Percentiles rank a stretch among this genome's conserved stretches.
Evolutionary conservation across 1,140 invertebrate species (phyloP).

Genomic region (Colletes latitarsis): DNA sequence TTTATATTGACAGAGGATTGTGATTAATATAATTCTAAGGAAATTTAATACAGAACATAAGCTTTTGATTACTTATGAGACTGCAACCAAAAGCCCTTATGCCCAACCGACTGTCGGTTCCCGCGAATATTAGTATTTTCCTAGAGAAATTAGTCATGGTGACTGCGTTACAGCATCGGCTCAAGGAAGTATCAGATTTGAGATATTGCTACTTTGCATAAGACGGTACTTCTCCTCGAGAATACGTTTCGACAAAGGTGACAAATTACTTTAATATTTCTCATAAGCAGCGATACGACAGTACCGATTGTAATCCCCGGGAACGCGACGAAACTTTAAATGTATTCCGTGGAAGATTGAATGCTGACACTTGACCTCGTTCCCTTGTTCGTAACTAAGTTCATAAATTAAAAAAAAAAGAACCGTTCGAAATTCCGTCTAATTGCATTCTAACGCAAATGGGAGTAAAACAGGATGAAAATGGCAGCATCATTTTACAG

Average conservation of each 20-base stretch:
- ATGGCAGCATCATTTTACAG: neutral
- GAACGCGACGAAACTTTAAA: constrained; percentile 22
- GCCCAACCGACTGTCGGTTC: neutral
- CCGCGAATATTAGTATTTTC: constrained; percentile 9
- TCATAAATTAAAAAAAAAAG: constrained; percentile 13
- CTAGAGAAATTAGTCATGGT: neutral
- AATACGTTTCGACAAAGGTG: neutral
- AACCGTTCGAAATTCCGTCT: constrained; percentile 25
- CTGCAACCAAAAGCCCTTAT: neutral
- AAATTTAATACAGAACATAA: constrained; percentile 3
- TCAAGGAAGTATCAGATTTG: neutral
- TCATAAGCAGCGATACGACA: neutral
- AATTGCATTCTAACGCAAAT: constrained; percentile 4
- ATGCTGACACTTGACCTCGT: neutral
- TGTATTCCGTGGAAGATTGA: constrained; percentile 42
- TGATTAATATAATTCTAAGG: too few species aligned
- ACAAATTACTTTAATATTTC: neutral
- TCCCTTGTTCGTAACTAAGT: neutral
- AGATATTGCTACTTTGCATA: neutral
- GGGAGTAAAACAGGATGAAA: neutral
- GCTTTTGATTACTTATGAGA: constrained; percentile 6
- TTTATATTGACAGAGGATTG: too few species aligned
- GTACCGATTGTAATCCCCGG: neutral
- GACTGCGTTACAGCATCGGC: neutral
- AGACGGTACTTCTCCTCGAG: neutral